Evolutionary conservation across 2,113 vertebrate genomes (phyloP).

Genomic region (Epinephelus cyanopodus): DNA sequence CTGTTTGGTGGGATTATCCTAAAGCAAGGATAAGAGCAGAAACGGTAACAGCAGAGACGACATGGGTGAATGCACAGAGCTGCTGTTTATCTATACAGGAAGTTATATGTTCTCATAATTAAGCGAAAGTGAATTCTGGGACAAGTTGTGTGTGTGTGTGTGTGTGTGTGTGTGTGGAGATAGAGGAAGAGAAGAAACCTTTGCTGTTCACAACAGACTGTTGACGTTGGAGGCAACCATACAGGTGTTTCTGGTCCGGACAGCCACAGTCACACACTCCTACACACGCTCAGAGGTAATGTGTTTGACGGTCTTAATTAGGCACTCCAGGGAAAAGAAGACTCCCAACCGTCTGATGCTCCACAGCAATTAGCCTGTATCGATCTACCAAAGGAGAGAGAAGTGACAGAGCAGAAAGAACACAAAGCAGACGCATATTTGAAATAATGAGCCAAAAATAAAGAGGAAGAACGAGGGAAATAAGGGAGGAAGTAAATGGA

Average conservation of each 20-base stretch:
- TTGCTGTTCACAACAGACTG: not conserved
- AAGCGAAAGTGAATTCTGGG: no score
- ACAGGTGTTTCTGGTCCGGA: conserved; percentile 21
- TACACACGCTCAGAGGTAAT: not conserved
- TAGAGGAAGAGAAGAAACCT: not conserved
- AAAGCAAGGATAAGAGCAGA: not conserved
- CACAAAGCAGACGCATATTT: not conserved
- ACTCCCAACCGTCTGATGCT: conserved; percentile 48
- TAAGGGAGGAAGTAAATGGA: not conserved
- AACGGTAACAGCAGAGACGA: not conserved
- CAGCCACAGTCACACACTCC: not conserved
- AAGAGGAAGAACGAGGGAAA: not conserved
- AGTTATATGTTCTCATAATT: not conserved
- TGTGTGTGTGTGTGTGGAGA: not conserved
- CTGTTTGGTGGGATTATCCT: not conserved
- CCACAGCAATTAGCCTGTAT: conserved; percentile 68
- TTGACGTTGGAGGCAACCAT: not conserved
- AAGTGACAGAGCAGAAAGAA: conserved; percentile 16
- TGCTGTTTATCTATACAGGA: not conserved
- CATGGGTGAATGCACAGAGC: not conserved
- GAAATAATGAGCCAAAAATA: not conserved
- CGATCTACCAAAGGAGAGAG: conserved; percentile 45
- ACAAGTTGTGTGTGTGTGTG: not conserved
- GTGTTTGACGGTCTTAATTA: conserved; percentile 62
- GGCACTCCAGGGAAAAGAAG: conserved; percentile 59